Percentiles rank a stretch among this genome's conserved stretches.
These are phyloP conservation scores for Noctua pronuba DNA, from an alignment of 2,888 invertebrate species.

Conservation along the genomic window DNA sequence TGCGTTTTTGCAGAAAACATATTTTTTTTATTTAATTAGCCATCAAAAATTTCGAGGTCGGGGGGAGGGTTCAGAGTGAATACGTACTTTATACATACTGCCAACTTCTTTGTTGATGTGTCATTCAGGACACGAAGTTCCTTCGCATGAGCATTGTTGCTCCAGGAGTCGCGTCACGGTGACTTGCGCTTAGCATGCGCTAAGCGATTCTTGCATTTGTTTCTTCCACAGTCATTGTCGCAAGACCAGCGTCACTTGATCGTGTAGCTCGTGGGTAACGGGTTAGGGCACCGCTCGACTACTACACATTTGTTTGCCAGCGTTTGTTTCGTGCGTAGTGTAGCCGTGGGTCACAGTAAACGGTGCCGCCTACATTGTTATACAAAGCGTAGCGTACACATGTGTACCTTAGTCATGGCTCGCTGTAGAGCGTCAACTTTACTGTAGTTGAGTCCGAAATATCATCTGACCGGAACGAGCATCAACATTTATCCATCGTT, in stretches of 20 bases:
- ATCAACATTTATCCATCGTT: not conserved
- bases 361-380: not conserved
- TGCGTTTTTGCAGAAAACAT: too few species aligned
- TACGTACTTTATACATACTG: too few species aligned
- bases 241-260: not conserved
- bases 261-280: not conserved
- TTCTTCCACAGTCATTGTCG: not conserved
- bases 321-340: not conserved
- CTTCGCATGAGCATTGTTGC: too few species aligned
- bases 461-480: not conserved
- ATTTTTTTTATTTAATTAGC: too few species aligned
- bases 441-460: conserved; percentile 13
- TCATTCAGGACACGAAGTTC: not conserved
- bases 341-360: not conserved
- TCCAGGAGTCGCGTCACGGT: not conserved
- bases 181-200: not conserved
- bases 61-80: too few species aligned
- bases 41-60: too few species aligned
- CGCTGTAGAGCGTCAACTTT: not conserved
- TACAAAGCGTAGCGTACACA: not conserved
- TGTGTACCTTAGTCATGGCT: not conserved
- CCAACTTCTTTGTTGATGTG: too few species aligned
- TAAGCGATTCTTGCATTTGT: not conserved
- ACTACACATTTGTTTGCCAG: not conserved
- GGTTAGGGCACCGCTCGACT: not conserved